These are phyloP conservation scores for Cerastoderma edule DNA, from an alignment of 2,888 invertebrate genomes.

Conservation along the genomic window DNA sequence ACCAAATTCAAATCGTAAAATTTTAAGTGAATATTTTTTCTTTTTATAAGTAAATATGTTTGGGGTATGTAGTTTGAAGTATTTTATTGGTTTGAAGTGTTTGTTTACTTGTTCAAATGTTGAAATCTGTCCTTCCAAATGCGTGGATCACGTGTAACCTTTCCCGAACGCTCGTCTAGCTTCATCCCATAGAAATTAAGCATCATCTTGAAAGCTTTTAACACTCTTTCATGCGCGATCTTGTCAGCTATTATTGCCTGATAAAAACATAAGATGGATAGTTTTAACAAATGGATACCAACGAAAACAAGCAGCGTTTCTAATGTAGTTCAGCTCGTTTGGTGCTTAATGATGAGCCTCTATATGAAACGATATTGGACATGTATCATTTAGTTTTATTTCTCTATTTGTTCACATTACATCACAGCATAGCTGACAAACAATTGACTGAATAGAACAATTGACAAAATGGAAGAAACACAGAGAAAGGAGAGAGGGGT, in stretches of 20 bases:
- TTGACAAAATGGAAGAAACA: too few relatives aligned
- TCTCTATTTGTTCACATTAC: too few relatives aligned
- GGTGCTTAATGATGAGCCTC: too few relatives aligned
- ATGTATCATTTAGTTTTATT: too few relatives aligned
- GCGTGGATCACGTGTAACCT: background rate
- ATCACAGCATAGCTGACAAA: too few relatives aligned
- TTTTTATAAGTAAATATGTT: background rate
- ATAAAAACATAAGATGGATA: background rate
- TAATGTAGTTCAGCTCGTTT: too few relatives aligned
- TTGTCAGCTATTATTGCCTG: slow-evolving; percentile 35
- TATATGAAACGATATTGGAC: too few relatives aligned
- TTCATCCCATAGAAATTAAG: slow-evolving; percentile 48
- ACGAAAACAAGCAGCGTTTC: too few relatives aligned
- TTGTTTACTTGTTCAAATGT: slow-evolving; percentile 41
- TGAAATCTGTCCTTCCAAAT: slow-evolving; percentile 33
- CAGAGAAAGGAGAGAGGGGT: too few relatives aligned
- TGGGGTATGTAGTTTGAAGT: background rate
- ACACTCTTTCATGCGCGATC: slow-evolving; percentile 11
- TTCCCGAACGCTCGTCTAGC: background rate
- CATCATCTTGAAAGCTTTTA: slow-evolving; percentile 41
- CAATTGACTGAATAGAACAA: too few relatives aligned
- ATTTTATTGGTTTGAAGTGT: background rate
- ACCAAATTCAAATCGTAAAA: background rate
- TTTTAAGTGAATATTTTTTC: background rate
- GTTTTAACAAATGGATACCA: too few relatives aligned